These are phyloP conservation scores for Tringa solitaria DNA, from an alignment of 2,113 vertebrate genomes.

Conservation along the genomic window DNA sequence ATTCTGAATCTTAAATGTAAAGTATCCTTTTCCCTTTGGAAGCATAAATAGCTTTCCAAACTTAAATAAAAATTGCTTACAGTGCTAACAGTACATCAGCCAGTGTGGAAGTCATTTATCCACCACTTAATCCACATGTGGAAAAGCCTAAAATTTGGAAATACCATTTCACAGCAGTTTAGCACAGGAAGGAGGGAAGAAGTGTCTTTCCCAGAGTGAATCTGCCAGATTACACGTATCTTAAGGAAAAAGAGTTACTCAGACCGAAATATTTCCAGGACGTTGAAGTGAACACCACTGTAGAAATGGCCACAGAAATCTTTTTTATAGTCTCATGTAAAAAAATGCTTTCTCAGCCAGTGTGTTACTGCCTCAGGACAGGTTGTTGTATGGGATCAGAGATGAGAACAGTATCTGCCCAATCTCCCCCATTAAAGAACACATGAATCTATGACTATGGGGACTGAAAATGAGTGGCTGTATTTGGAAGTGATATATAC, in stretches of 20 bases:
- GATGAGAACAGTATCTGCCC: not conserved
- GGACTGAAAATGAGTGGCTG: not conserved
- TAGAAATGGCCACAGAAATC: not conserved
- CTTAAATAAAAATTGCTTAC: not conserved
- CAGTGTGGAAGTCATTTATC: not conserved
- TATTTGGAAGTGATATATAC: not conserved
- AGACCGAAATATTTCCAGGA: not conserved
- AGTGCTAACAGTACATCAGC: not conserved
- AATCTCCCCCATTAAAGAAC: rapidly evolving
- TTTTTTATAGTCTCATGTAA: not conserved
- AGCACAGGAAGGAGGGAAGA: not conserved
- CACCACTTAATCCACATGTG: not conserved
- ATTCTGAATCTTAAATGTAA: not conserved
- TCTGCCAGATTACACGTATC: rapidly evolving
- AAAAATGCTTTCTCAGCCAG: not conserved
- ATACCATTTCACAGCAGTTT: not conserved
- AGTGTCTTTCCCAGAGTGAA: not conserved
- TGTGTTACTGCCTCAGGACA: not conserved
- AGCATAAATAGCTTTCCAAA: not conserved
- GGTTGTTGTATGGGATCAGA: not conserved
- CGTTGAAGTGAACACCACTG: not conserved
- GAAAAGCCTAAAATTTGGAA: not conserved
- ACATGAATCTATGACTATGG: not conserved
- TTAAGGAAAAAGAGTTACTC: not conserved
- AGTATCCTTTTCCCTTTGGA: not conserved